These are phyloP conservation scores for Melitaea athalia DNA, from an alignment of 2,888 invertebrate genomes.

Conservation along the genomic window DNA sequence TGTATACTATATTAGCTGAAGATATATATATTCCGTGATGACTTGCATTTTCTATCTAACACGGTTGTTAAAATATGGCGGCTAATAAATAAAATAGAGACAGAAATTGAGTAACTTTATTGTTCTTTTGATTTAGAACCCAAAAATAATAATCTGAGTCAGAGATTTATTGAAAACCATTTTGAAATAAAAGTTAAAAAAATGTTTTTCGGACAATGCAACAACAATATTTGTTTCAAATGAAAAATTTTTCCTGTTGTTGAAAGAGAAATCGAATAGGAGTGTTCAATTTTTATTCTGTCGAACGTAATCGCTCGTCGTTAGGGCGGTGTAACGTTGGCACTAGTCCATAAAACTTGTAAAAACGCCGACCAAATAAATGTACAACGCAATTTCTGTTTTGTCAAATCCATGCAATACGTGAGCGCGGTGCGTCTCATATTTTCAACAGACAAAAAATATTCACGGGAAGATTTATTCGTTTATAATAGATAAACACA, in stretches of 20 bases:
- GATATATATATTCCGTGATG: no score
- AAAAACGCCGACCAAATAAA: slow-evolving; percentile 79
- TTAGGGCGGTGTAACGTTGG: slow-evolving; percentile 75
- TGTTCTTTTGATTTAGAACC: not conserved
- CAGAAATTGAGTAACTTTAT: no score
- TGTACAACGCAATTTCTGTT: slow-evolving; percentile 71
- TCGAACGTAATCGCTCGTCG: slow-evolving; percentile 63
- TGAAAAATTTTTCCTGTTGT: slow-evolving; percentile 36
- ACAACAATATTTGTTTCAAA: slow-evolving; percentile 20
- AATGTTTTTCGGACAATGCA: not conserved
- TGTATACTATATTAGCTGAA: no score
- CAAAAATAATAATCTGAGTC: not conserved
- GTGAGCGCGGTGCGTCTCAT: slow-evolving; percentile 62
- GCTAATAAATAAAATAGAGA: no score
- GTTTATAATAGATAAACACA: no score
- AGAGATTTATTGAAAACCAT: not conserved
- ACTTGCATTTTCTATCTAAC: no score
- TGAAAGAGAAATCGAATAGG: slow-evolving; percentile 42
- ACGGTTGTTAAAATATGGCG: no score
- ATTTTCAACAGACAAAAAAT: not conserved
- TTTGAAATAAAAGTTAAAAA: slow-evolving; percentile 20
- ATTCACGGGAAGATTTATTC: not conserved
- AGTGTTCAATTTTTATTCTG: slow-evolving; percentile 62
- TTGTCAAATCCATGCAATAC: slow-evolving; percentile 76
- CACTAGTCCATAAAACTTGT: slow-evolving; percentile 77